phyloP scores from a whole-genome alignment of 2,113 vertebrate species.

The Sminthopsis crassicaudata region DNA sequence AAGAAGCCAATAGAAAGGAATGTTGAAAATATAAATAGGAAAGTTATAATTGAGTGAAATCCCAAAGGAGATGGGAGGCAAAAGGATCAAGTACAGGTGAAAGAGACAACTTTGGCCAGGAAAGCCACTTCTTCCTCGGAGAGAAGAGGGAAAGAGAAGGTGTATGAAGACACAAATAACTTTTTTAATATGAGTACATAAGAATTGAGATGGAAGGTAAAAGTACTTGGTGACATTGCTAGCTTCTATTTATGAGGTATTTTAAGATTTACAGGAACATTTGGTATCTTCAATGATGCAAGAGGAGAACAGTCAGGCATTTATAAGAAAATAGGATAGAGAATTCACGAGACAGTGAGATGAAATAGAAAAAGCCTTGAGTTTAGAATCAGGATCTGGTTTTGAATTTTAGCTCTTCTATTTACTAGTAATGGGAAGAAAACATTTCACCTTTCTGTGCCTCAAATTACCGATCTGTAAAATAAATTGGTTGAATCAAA shows the following conservation, averaged over 20 bases:
- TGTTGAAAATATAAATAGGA: not conserved
- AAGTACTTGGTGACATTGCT: not conserved
- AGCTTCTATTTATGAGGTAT: not conserved
- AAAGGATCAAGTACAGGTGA: not conserved
- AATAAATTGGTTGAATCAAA: not conserved
- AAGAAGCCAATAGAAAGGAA: not conserved
- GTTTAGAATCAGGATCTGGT: not conserved
- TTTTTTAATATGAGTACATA: not conserved
- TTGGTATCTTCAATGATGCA: not conserved
- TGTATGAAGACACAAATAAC: not conserved
- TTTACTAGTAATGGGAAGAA: not conserved
- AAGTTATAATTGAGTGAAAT: not conserved
- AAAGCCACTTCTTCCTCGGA: not conserved
- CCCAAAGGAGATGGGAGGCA: not conserved
- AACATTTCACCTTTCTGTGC: not conserved
- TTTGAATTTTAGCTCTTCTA: not conserved
- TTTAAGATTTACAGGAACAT: not conserved
- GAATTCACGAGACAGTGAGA: not conserved
- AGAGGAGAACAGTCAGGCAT: not conserved
- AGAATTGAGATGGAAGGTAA: not conserved
- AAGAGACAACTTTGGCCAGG: not conserved
- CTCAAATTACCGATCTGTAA: not conserved
- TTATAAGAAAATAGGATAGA: not conserved
- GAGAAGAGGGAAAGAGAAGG: not conserved
- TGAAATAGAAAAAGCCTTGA: not conserved